phyloP scores from a whole-genome alignment of 2,888 invertebrate species.

The Fragum whitleyi region DNA sequence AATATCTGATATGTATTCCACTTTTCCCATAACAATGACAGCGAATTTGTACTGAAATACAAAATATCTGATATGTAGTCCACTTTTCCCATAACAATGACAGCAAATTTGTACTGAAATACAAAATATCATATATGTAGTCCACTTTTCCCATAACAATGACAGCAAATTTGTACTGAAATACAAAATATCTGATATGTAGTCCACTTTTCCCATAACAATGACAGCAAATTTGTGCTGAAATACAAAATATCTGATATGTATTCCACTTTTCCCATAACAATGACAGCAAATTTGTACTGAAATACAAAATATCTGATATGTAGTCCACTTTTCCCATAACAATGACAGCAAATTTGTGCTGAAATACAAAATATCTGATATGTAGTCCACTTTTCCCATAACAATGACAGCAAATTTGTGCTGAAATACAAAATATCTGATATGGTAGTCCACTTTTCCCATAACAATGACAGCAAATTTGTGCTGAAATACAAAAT shows the following conservation, averaged over 20 bases:
- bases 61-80: constrained; percentile 89
- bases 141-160: constrained; percentile 93
- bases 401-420: constrained; percentile 64
- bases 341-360: constrained; percentile 64
- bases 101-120: constrained; percentile 94
- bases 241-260: constrained; percentile 87
- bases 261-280: constrained; percentile 93
- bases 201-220: constrained; percentile 92
- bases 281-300: constrained; percentile 95
- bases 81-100: constrained; percentile 94
- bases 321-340: too few species aligned
- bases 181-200: constrained; percentile 87
- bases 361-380: too few species aligned
- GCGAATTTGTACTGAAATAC: constrained; percentile 93
- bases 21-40: constrained; percentile 93
- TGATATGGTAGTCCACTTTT: too few species aligned
- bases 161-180: constrained; percentile 95
- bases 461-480: too few species aligned
- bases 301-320: constrained; percentile 87
- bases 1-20: constrained; percentile 89
- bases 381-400: too few species aligned
- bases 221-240: constrained; percentile 96
- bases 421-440: too few species aligned
- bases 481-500: constrained; percentile 84
- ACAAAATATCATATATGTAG: constrained; percentile 88